A percentile compares a stretch with the other conserved stretches of the same genome.
Evolutionary conservation across 2,113 vertebrate species (phyloP).

Genomic region (Mirza zaza): DNA sequence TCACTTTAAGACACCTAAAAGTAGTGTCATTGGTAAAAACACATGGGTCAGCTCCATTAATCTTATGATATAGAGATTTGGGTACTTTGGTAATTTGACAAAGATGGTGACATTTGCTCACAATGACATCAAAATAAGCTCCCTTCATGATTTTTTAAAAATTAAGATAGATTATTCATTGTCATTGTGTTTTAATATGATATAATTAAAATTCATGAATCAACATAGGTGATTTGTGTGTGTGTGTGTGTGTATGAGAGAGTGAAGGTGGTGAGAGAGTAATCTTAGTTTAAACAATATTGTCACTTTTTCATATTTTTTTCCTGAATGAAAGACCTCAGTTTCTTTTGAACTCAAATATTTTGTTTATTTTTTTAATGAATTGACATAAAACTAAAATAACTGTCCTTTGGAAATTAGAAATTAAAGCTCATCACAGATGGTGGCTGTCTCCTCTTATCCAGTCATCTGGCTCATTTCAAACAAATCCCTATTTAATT

Average conservation of each 20-base stretch:
- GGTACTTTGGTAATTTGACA: slow-evolving; percentile 81
- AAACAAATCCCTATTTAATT: slow-evolving; percentile 52
- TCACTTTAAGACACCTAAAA: slow-evolving; percentile 83
- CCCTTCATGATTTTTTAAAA: neutral
- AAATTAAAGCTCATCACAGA: slow-evolving; percentile 63
- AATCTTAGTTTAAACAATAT: neutral
- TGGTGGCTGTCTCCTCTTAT: slow-evolving; percentile 33
- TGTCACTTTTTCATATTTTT: neutral
- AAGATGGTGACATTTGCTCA: slow-evolving; percentile 85
- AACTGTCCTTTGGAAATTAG: slow-evolving; percentile 29
- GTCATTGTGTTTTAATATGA: neutral
- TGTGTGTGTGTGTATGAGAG: neutral
- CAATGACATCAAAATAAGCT: slow-evolving; percentile 79
- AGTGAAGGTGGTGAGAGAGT: neutral
- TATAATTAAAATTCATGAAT: neutral
- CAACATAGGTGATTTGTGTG: neutral
- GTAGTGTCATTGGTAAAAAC: slow-evolving; percentile 79
- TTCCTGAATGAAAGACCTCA: neutral
- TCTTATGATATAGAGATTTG: slow-evolving; percentile 77
- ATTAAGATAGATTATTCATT: neutral
- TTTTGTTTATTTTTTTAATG: neutral
- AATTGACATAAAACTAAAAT: slow-evolving; percentile 38
- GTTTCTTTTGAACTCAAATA: slow-evolving; percentile 16
- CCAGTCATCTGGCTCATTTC: slow-evolving; percentile 41
- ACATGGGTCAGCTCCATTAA: slow-evolving; percentile 84